Evolutionary conservation across 2,888 invertebrate genomes (phyloP).

Genomic region (Alloscopus bannaensis): DNA sequence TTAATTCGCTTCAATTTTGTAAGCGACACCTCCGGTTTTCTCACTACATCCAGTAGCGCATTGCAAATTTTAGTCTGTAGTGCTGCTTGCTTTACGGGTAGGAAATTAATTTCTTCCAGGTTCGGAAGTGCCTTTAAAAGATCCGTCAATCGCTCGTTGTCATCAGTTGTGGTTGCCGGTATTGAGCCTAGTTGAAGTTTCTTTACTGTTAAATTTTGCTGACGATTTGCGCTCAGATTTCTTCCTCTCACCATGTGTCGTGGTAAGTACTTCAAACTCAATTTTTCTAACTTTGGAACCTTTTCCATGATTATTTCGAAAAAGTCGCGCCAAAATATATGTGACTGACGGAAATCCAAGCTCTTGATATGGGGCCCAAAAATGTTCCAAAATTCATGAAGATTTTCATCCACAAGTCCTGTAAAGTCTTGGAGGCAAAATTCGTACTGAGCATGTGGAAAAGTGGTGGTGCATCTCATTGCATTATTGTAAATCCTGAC

Average conservation of each 20-base stretch:
- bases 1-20: conserved; percentile 39
- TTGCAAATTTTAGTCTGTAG: conserved; percentile 37
- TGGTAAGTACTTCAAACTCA: conserved; percentile 41
- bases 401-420: conserved; percentile 39
- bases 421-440: conserved; percentile 57
- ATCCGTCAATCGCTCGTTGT: conserved; percentile 48
- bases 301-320: conserved; percentile 25
- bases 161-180: background rate
- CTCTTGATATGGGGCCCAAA: conserved; percentile 58
- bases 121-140: conserved; percentile 57
- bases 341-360: conserved; percentile 51
- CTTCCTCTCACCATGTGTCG: conserved; percentile 16
- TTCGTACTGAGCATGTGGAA: conserved; percentile 64
- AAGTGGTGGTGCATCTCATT: conserved; percentile 36
- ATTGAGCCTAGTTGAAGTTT: conserved; percentile 48
- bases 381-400: conserved; percentile 51
- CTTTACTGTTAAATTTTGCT: conserved; percentile 41
- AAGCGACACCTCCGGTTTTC: conserved; percentile 34
- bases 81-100: conserved; percentile 15
- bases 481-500: conserved; percentile 49
- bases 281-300: conserved; percentile 56
- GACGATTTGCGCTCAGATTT: conserved; percentile 1
- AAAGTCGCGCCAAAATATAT: conserved; percentile 49
- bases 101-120: conserved; percentile 53
- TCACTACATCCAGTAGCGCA: conserved; percentile 38